Percentiles rank a stretch among this genome's conserved stretches.
Evolutionary conservation across 2,888 invertebrate species (phyloP).

Genomic region (Urechis unicinctus): DNA sequence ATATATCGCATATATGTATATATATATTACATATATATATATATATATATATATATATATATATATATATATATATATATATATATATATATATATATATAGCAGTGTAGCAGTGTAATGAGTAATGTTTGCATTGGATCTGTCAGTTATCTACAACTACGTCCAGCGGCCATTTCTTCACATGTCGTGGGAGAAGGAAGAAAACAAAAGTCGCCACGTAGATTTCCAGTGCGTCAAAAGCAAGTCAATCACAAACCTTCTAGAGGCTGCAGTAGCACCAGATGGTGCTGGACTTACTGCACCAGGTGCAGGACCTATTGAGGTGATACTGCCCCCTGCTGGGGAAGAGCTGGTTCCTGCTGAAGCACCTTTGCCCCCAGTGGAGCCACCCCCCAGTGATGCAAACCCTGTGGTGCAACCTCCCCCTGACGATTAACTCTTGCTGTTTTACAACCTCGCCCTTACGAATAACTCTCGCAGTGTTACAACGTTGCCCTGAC

Average conservation of each 20-base stretch:
- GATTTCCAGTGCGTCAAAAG: conserved; percentile 99
- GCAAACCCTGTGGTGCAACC: background rate
- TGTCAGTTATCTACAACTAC: conserved; percentile 90
- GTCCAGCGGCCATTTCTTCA: conserved; percentile 98
- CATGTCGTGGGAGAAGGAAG: conserved; percentile 99
- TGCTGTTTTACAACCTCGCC: no score
- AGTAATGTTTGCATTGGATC: background rate
- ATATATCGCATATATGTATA: no score
- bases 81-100: no score
- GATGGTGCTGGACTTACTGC: conserved; percentile 2
- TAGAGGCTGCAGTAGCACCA: conserved; percentile 68
- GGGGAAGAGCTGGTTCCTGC: background rate
- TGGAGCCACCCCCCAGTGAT: background rate
- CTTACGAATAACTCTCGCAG: no score
- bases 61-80: background rate
- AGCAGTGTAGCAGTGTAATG: no score
- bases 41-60: conserved; percentile 1
- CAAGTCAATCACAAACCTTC: conserved; percentile 92
- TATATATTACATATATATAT: no score
- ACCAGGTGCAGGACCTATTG: background rate
- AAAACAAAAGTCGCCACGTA: conserved; percentile 96
- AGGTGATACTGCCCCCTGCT: background rate
- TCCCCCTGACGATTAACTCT: background rate
- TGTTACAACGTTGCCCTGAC: no score
- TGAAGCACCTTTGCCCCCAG: background rate